Conservation (phyloP, 2,797 vertebrate species). For the Clamator glandarius region DNA sequence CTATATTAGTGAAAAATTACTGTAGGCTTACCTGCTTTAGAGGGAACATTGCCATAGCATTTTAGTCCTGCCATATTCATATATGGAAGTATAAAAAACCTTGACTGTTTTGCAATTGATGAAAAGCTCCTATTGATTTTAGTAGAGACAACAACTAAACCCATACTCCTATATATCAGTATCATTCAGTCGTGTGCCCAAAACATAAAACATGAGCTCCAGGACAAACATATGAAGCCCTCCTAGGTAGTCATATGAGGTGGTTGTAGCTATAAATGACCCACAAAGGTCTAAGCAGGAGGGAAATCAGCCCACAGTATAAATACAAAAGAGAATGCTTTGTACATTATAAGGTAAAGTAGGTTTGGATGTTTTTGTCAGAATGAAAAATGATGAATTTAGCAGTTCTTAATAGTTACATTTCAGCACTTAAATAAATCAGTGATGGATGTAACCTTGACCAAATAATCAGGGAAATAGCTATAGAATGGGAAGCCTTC, state of each 20-base stretch:
- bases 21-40: neutral
- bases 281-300: neutral
- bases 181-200: neutral
- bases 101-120: neutral
- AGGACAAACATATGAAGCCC: neutral
- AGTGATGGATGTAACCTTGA: neutral
- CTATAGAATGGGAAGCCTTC: neutral
- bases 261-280: neutral
- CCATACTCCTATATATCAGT: neutral
- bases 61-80: neutral
- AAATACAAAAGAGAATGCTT: neutral
- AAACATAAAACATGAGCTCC: neutral
- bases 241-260: neutral
- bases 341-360: neutral
- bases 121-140: neutral
- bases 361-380: neutral
- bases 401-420: neutral
- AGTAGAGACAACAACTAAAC: neutral
- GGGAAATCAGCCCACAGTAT: accelerated
- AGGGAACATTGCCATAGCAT: neutral
- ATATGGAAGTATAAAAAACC: neutral
- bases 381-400: neutral
- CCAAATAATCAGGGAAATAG: neutral
- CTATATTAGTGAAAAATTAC: neutral
- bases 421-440: neutral